Evolutionary conservation across 2,888 invertebrate genomes (phyloP), one percentile per base, ranked within the genome.

Genomic region (Galerucella pusilla): DNA sequence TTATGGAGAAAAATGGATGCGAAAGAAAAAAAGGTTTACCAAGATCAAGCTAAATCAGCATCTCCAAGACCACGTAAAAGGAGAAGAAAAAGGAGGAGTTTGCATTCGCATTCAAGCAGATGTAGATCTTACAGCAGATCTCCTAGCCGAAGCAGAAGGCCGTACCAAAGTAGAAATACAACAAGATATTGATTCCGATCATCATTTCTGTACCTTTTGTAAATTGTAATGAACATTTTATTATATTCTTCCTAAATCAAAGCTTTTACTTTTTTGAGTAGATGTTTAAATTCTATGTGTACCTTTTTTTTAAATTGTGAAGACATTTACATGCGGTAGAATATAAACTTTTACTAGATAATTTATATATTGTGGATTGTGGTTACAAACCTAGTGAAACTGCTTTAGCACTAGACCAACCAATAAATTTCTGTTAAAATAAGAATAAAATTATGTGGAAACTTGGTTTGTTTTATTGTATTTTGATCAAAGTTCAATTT

Each of bases 1-100:
- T 46, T 78, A 42, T 81, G 81, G 81, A 77, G 75, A 52, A 77
- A 75, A 61, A 80, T 81, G 80, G 75, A 49, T 68, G 59, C 74
- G 2, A 71, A 61, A 35, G 74, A 78, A 25, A 79, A 75, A 70
- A 61, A 72, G 12, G 75, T 79, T n/a, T 81, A 79, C 67, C 73
- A 68, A 54, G 66, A 73, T 10, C 68, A 78, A 68, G 81, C 81
- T 2, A 77, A 68, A 60, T 69, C 73, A 49, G 78, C 75, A 0
- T 68, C 28, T 14, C 57, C 72, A 20, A 61, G 74, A 20, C 20
- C 67, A 14, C 67, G 74, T 35, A 35, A 35, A 12, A 63, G 60
- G 25, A 73, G 71, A 42, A 60, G 68, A 57, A 25, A 12, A 1
- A 45, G 63, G 45, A 61, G 73, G 6, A 63, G 68, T 20, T 52